phyloP scores from a whole-genome alignment of 30 jellyfish, hydroid and myxozoan species.

The Aurelia coerulea region DNA sequence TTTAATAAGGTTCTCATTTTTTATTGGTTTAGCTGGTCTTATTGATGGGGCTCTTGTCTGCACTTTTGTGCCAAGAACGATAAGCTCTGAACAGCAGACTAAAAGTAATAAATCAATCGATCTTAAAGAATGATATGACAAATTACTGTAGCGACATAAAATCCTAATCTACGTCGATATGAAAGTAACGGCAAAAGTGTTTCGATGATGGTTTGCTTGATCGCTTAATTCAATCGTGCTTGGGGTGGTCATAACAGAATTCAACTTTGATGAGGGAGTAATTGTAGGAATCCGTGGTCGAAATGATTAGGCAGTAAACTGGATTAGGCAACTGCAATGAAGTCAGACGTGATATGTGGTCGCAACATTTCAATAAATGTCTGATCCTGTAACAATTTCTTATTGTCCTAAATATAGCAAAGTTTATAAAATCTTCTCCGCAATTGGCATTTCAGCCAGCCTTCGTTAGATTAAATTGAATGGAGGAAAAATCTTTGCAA shows the following conservation, averaged over 20 bases:
- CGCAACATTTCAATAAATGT: constrained; percentile 9
- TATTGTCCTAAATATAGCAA: constrained; percentile 1
- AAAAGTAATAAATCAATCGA: not conserved
- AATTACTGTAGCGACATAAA: constrained; percentile 18
- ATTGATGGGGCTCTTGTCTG: not conserved
- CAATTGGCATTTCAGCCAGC: constrained; percentile 16
- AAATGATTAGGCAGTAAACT: constrained; percentile 27
- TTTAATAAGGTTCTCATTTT: too few relatives aligned
- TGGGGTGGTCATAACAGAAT: constrained; percentile 55
- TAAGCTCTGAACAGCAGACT: not conserved
- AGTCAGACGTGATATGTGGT: constrained; percentile 56
- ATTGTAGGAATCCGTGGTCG: constrained; percentile 45
- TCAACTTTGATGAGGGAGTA: constrained; percentile 49
- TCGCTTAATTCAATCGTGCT: constrained; percentile 35
- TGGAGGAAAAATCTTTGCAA: constrained; percentile 1
- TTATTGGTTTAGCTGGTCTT: not conserved
- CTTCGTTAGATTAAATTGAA: constrained; percentile 4
- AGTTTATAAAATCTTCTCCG: constrained; percentile 9
- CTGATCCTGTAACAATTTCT: constrained; percentile 44
- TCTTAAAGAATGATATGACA: constrained; percentile 1
- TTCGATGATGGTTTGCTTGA: constrained; percentile 14
- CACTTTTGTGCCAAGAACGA: not conserved
- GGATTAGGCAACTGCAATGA: constrained; percentile 37
- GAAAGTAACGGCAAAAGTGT: constrained; percentile 35
- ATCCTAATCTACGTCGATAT: constrained; percentile 24